phyloP scores from a whole-genome alignment of 2,113 vertebrate genomes.

The Etheostoma cragini region DNA sequence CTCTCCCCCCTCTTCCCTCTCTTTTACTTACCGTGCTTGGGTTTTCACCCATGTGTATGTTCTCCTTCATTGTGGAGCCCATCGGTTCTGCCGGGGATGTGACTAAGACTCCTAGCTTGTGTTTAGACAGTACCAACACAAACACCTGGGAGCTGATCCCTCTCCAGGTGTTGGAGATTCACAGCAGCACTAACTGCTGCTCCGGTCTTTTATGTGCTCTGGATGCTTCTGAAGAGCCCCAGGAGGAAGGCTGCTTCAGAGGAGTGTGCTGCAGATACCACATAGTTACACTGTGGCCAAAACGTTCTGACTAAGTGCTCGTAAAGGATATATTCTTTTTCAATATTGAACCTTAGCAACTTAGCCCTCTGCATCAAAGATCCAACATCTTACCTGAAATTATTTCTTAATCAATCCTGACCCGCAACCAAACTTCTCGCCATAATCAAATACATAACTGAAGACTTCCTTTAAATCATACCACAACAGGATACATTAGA shows the following conservation, averaged over 20 bases:
- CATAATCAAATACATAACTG: background rate
- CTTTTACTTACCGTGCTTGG: slow-evolving; percentile 8
- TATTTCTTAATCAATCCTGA: background rate
- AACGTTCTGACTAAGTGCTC: background rate
- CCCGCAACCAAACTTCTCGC: background rate
- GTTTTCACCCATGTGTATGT: slow-evolving; percentile 36
- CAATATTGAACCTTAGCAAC: background rate
- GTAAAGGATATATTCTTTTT: background rate
- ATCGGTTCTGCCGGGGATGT: slow-evolving; percentile 40
- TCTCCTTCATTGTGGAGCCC: slow-evolving; percentile 55
- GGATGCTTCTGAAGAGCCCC: slow-evolving; percentile 1
- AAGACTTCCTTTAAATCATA: background rate
- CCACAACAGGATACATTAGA: background rate
- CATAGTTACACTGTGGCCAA: background rate
- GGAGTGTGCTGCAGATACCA: slow-evolving; percentile 1
- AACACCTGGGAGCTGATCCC: slow-evolving; percentile 43
- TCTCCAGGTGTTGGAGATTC: slow-evolving; percentile 33
- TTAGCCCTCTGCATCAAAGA: background rate
- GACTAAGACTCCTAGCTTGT: slow-evolving; percentile 23
- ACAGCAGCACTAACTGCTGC: slow-evolving; percentile 26
- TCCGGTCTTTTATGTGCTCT: slow-evolving; percentile 21
- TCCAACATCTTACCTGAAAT: background rate
- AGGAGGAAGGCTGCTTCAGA: slow-evolving; percentile 1
- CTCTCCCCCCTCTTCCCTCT: background rate
- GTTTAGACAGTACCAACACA: slow-evolving; percentile 54